Evolutionary conservation across 2,888 invertebrate genomes (phyloP).

Genomic region (Drosophila atroscutellata): DNA sequence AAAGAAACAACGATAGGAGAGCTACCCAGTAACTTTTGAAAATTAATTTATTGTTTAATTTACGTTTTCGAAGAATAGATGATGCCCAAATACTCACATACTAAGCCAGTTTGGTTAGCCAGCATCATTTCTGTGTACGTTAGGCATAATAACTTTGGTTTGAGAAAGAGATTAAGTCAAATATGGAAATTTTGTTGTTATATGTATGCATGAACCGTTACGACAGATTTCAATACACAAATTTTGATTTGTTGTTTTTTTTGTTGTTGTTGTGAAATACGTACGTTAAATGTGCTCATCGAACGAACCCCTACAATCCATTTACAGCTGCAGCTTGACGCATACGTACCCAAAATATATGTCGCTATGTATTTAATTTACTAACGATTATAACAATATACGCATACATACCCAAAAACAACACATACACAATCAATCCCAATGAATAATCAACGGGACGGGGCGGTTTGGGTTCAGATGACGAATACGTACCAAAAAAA

Average conservation of each 20-base stretch:
- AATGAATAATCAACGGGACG: conserved; percentile 24
- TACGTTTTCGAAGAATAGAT: conserved; percentile 16
- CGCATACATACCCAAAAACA: conserved; percentile 42
- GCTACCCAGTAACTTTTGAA: conserved; percentile 30
- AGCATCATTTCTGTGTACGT: conserved; percentile 45
- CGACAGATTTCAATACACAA: conserved; percentile 40
- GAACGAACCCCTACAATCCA: conserved; percentile 47
- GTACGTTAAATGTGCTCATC: conserved; percentile 54
- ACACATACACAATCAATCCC: conserved; percentile 39
- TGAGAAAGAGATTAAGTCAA: conserved; percentile 57
- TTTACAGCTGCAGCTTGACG: conserved; percentile 42
- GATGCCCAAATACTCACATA: conserved; percentile 54
- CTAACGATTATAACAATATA: conserved; percentile 47
- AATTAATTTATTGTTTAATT: conserved; percentile 15
- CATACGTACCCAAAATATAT: conserved; percentile 52
- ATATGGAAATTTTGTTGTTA: conserved; percentile 36
- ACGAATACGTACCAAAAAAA: conserved; percentile 59
- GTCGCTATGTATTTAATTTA: conserved; percentile 29
- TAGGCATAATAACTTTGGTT: conserved; percentile 46
- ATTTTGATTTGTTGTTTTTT: conserved; percentile 43
- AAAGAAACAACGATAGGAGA: conserved; percentile 69
- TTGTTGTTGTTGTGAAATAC: conserved; percentile 40
- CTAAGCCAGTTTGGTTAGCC: conserved; percentile 50
- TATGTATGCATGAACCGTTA: conserved; percentile 43
- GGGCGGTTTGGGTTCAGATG: conserved; percentile 20